A percentile compares a stretch with the other conserved stretches of the same genome.
Conservation (phyloP, 2,888 invertebrate genomes). For the Protodeltote pygarga region DNA sequence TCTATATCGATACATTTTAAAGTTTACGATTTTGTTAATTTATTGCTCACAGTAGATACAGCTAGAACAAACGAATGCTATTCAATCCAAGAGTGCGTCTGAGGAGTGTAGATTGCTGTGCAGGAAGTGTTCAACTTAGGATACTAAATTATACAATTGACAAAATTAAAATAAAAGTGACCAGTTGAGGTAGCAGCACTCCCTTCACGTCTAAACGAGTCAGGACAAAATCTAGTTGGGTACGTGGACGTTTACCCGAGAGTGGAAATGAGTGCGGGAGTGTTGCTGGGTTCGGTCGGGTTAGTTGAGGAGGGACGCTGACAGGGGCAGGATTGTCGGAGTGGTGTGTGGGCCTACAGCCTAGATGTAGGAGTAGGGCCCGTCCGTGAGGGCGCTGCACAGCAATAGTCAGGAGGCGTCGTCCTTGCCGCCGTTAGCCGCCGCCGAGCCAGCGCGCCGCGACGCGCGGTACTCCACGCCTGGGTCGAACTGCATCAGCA, state of each 20-base stretch:
- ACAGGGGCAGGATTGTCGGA: slow-evolving; percentile 62
- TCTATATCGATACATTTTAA: slow-evolving; percentile 16
- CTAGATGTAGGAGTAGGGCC: slow-evolving; percentile 97
- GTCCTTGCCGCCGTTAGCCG: slow-evolving; percentile 89
- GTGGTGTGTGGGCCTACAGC: slow-evolving; percentile 62
- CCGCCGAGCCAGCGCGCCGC: slow-evolving; percentile 85
- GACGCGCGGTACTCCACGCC: slow-evolving; percentile 98
- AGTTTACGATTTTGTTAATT: slow-evolving; percentile 11
- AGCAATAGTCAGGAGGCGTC: slow-evolving; percentile 99
- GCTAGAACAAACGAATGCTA: slow-evolving; percentile 39
- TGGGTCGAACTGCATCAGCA: slow-evolving; percentile 99
- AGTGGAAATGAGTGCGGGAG: slow-evolving; percentile 29
- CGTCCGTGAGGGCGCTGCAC: slow-evolving; percentile 99
- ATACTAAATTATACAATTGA: slow-evolving; percentile 44
- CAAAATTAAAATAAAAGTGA: slow-evolving; percentile 53
- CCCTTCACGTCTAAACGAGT: slow-evolving; percentile 31
- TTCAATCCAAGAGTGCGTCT: slow-evolving; percentile 51
- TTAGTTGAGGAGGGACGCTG: slow-evolving; percentile 25
- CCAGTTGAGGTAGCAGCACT: slow-evolving; percentile 40
- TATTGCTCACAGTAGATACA: slow-evolving; percentile 19
- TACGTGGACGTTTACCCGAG: slow-evolving; percentile 43
- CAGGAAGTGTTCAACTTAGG: slow-evolving; percentile 49
- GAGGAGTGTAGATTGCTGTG: slow-evolving; percentile 57
- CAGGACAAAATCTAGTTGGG: slow-evolving; percentile 32
- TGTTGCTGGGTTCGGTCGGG: slow-evolving; percentile 31